A percentile compares a stretch with the other conserved stretches of the same genome.
phyloP scores from a whole-genome alignment of 2,113 vertebrate genomes.

The Trogon surrucura region DNA sequence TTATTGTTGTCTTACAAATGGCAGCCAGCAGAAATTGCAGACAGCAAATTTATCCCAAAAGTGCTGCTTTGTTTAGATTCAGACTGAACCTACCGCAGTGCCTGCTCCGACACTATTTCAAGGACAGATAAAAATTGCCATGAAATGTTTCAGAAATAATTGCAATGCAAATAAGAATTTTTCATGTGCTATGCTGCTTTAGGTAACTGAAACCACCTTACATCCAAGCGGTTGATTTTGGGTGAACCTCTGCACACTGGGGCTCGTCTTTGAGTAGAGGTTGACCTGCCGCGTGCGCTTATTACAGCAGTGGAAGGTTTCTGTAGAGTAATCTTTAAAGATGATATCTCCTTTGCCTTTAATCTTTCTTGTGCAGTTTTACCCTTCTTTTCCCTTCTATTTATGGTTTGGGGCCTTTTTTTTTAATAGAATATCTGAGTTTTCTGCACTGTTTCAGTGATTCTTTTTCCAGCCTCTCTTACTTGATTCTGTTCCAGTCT shows the following conservation, averaged over 20 bases:
- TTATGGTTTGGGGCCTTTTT: not conserved
- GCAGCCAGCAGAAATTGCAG: conserved; percentile 8
- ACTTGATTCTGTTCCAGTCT: not conserved
- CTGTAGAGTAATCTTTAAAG: not conserved
- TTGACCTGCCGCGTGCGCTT: not conserved
- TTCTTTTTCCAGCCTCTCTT: not conserved
- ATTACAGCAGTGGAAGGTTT: not conserved
- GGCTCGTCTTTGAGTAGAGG: not conserved
- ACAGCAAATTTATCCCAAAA: not conserved
- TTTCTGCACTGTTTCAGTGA: not conserved
- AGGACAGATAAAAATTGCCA: not conserved
- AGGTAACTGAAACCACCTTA: not conserved
- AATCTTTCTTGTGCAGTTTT: not conserved
- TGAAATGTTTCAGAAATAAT: not conserved
- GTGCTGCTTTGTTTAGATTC: not conserved
- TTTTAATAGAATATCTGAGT: not conserved
- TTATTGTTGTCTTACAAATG: not conserved
- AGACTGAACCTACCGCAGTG: not conserved
- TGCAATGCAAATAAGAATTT: not conserved
- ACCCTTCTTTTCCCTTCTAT: not conserved
- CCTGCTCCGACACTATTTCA: not conserved
- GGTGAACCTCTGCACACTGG: not conserved
- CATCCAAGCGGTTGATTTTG: not conserved
- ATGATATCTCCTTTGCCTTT: not conserved
- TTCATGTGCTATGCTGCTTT: not conserved